These are phyloP conservation scores for Malthinus seriepunctatus DNA, from an alignment of 2,888 invertebrate species.

Conservation along the genomic window DNA sequence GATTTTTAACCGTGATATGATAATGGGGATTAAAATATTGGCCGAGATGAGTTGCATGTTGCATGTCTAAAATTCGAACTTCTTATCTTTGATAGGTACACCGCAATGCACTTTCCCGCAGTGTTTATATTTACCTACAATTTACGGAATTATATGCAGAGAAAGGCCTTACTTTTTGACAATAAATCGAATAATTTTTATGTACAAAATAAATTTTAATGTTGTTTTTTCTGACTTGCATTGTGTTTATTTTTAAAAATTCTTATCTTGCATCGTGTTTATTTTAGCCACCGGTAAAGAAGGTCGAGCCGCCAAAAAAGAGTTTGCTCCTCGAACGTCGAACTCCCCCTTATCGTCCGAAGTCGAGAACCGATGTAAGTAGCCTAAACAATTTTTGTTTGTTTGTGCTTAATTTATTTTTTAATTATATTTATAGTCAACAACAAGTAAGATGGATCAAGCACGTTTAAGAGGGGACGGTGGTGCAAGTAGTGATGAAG, in stretches of 20 bases:
- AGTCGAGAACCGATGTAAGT: constrained; percentile 52
- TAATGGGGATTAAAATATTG: too few species aligned
- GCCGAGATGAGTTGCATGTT: too few species aligned
- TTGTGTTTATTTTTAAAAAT: not conserved
- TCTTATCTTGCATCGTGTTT: not conserved
- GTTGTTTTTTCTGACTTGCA: too few species aligned
- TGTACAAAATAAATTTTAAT: too few species aligned
- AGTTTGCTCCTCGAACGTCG: constrained; percentile 44
- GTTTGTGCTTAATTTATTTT: not conserved
- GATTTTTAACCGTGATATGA: too few species aligned
- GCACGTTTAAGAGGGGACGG: constrained; percentile 55
- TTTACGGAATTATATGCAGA: too few species aligned
- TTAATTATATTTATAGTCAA: not conserved
- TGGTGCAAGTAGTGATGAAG: constrained; percentile 60
- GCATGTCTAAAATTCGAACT: too few species aligned
- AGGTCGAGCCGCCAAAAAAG: constrained; percentile 47
- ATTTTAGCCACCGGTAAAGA: constrained; percentile 48
- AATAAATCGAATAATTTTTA: too few species aligned
- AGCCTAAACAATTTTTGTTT: not conserved
- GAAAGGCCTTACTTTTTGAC: too few species aligned
- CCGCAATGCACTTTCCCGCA: too few species aligned
- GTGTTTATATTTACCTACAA: too few species aligned
- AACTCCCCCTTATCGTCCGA: constrained; percentile 47
- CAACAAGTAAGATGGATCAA: constrained; percentile 43
- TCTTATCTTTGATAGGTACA: too few species aligned